Base-by-base conservation (phyloP, 2,888 invertebrate genomes). In the Phalangium opilio region DNA sequence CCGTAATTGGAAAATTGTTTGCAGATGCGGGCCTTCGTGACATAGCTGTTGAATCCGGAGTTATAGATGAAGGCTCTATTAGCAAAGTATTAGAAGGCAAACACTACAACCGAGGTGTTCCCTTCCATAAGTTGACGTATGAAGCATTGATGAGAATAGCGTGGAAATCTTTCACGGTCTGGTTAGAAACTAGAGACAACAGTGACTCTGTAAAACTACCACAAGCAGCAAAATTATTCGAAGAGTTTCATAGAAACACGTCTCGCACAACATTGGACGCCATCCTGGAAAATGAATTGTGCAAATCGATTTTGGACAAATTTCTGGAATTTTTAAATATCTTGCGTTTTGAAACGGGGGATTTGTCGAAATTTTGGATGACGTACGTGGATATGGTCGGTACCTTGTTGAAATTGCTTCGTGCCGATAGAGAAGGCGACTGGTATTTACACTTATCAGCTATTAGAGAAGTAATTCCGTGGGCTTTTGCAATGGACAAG, bases 21-120 rank as follows among this genome's bases (percentile, higher is more conserved):
- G 12, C 39, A 11, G 57, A 56, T 52, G 57, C 51, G 21, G 55
- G 57, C 10, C 43, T 58, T 17, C 27, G 49, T 39, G 51, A 57
- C 39, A 14, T 57, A 5, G 20, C 42, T 14, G 44, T 53, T 3
- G 54, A 55, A 43, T 45, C 54, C 27, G 51, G 50, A 12, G 44
- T 58, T 14, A 47, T 57, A 35, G 55, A 51, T 36, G 52, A 58
- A 27, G 53, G 51, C 3, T 57, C 53, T 8, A 47, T 56, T 2
- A 17, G n/a, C 15, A 39, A 32, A 14, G 56, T 58, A 8, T 18
- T 56, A 36, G 51, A 52, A 33, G 43, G 34, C 3, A 3, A 32
- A 11, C 43, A 45, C n/a, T 41, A 45, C 21, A 45, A 40, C 11
- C 2, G 40, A 32, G 21, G 32, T 8, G 32, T 45, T 21, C 32